These are phyloP conservation scores for Ephialtes manifestator DNA, from an alignment of 2,888 invertebrate species.

Conservation along the genomic window DNA sequence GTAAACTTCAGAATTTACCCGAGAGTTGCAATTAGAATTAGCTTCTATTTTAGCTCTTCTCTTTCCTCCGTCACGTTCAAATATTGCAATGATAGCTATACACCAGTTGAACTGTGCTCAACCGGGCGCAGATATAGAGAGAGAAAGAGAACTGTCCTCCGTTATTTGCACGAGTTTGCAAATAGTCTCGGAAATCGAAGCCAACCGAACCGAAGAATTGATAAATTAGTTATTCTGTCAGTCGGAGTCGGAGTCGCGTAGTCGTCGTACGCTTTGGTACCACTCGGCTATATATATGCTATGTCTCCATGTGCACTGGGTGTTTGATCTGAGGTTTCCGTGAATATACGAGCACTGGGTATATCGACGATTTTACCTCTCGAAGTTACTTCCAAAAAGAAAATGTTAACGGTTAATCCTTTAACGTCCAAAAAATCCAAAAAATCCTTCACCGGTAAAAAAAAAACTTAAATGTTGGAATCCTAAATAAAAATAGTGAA, in stretches of 20 bases:
- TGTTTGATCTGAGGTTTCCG: constrained; percentile 82
- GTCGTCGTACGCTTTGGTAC: constrained; percentile 57
- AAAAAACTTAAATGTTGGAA: too few species aligned
- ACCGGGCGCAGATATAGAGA: constrained; percentile 42
- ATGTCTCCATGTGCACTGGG: constrained; percentile 66
- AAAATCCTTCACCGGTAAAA: neutral
- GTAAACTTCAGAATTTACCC: neutral
- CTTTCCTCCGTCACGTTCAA: constrained; percentile 36
- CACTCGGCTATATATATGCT: constrained; percentile 1
- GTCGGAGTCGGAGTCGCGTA: constrained; percentile 72
- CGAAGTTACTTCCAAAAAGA: neutral
- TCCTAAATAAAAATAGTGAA: neutral
- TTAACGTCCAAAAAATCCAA: too few species aligned
- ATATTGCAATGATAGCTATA: constrained; percentile 47
- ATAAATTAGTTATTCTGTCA: constrained; percentile 86
- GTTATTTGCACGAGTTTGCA: constrained; percentile 83
- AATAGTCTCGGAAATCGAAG: constrained; percentile 83
- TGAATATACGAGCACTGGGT: constrained; percentile 70
- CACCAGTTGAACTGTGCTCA: constrained; percentile 39
- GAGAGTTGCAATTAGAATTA: neutral
- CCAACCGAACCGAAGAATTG: constrained; percentile 85
- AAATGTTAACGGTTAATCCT: neutral
- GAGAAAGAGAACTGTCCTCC: constrained; percentile 34
- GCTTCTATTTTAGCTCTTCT: constrained; percentile 5
- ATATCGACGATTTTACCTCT: constrained; percentile 10